Evolutionary conservation across 2,113 vertebrate species (phyloP).

Genomic region (Petaurus breviceps): DNA sequence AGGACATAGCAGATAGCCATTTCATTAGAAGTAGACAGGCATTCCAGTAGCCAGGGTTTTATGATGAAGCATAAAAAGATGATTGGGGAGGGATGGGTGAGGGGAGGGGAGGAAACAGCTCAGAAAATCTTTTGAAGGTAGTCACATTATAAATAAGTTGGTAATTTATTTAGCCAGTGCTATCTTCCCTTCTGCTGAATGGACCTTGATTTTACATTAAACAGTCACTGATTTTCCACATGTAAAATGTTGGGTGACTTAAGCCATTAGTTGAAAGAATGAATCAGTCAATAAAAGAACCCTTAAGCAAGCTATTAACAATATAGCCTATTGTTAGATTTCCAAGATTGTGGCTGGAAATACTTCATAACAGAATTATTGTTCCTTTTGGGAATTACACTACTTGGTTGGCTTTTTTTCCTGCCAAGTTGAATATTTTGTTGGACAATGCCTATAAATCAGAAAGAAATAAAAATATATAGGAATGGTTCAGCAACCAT

Average conservation of each 20-base stretch:
- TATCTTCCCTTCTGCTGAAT: slow-evolving; percentile 59
- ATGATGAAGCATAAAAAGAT: slow-evolving; percentile 51
- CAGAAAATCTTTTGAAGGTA: slow-evolving; percentile 56
- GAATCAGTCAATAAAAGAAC: slow-evolving; percentile 74
- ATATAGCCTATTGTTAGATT: slow-evolving; percentile 74
- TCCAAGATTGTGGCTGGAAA: slow-evolving; percentile 78
- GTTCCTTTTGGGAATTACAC: slow-evolving; percentile 77
- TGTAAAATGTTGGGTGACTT: slow-evolving; percentile 69
- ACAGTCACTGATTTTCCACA: neutral
- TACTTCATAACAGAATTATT: slow-evolving; percentile 76
- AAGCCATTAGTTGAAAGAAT: slow-evolving; percentile 71
- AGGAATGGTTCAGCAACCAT: slow-evolving; percentile 33
- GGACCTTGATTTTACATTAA: slow-evolving; percentile 64
- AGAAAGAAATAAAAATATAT: slow-evolving; percentile 67
- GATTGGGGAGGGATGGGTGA: slow-evolving; percentile 30
- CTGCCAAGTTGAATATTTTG: slow-evolving; percentile 71
- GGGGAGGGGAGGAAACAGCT: slow-evolving; percentile 56
- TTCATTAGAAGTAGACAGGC: slow-evolving; percentile 51
- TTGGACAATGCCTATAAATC: slow-evolving; percentile 76
- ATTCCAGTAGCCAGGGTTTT: slow-evolving; percentile 54
- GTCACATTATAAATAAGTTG: slow-evolving; percentile 53
- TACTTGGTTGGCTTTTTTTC: slow-evolving; percentile 73
- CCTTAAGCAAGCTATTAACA: slow-evolving; percentile 77
- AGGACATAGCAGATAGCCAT: neutral
- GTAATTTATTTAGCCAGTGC: slow-evolving; percentile 18